Evolutionary conservation across 2,888 invertebrate genomes (phyloP).

Genomic region (Campopleginae sp.): DNA sequence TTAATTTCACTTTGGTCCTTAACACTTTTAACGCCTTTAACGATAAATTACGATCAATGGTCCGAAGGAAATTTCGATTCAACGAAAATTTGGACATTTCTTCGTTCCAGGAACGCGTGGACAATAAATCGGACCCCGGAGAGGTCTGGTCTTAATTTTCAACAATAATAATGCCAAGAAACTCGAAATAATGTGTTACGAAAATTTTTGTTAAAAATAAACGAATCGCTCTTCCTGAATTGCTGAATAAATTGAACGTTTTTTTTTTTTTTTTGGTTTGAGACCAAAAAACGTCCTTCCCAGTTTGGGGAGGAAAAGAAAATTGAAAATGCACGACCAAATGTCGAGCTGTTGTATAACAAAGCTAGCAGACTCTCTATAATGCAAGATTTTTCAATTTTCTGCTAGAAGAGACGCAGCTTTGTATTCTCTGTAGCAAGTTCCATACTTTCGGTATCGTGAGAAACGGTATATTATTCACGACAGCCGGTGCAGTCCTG

Average conservation of each 20-base stretch:
- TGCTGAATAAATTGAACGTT: neutral
- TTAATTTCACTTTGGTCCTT: neutral
- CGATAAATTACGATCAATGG: neutral
- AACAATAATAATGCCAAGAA: neutral
- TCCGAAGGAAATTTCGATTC: neutral
- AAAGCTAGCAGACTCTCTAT: neutral
- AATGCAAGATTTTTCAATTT: neutral
- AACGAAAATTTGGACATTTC: neutral
- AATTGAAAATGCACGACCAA: neutral
- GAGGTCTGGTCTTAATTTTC: neutral
- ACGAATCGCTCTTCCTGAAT: neutral
- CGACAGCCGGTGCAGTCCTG: slow-evolving; percentile 25
- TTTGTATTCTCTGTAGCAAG: neutral
- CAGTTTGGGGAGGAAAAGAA: neutral
- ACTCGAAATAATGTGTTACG: neutral
- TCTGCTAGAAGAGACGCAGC: neutral
- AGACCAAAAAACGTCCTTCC: neutral
- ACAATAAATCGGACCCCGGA: neutral
- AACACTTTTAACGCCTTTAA: neutral
- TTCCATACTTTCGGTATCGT: slow-evolving; percentile 1
- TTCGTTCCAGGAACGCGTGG: neutral
- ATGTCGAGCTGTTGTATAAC: neutral
- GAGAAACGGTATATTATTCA: slow-evolving; percentile 16
- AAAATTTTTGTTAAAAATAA: neutral
- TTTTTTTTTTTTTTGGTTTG: neutral